Conservation (phyloP, 2,797 vertebrate species). For the Buphagus erythrorhynchus region DNA sequence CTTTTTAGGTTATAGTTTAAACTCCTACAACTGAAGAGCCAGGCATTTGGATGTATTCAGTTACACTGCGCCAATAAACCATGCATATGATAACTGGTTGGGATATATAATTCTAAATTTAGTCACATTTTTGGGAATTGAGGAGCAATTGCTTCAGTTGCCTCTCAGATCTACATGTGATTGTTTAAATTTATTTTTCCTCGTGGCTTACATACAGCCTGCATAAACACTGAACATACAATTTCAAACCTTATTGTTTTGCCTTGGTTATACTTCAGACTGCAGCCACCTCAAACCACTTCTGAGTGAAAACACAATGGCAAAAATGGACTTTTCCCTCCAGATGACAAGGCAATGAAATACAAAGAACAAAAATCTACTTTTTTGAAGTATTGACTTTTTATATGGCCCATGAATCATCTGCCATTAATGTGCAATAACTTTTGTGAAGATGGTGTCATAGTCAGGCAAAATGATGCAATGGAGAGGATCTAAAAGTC, state of each 20-base stretch:
- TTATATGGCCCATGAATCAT: background rate
- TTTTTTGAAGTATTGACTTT: background rate
- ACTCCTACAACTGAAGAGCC: background rate
- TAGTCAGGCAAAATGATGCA: background rate
- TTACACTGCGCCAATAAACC: background rate
- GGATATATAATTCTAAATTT: constrained; percentile 38
- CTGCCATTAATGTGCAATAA: background rate
- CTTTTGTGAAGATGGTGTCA: background rate
- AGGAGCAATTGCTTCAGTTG: background rate
- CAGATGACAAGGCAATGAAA: constrained; percentile 22
- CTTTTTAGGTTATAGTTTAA: background rate
- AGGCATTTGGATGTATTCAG: background rate
- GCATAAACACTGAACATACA: constrained; percentile 34
- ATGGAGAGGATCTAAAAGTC: background rate
- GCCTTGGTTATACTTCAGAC: constrained; percentile 57
- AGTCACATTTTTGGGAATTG: constrained; percentile 8
- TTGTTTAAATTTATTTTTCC: constrained; percentile 16
- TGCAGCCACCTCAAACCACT: constrained; percentile 61
- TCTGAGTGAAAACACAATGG: constrained; percentile 60
- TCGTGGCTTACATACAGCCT: constrained; percentile 37
- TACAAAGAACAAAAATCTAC: background rate
- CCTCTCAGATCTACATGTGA: background rate
- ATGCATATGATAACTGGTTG: background rate
- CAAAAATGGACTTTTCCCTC: constrained; percentile 61
- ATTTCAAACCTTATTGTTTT: constrained; percentile 56